Percentiles rank a stretch among this genome's conserved stretches.
phyloP scores from a whole-genome alignment of 2,797 vertebrate species.

The Prionace glauca region DNA sequence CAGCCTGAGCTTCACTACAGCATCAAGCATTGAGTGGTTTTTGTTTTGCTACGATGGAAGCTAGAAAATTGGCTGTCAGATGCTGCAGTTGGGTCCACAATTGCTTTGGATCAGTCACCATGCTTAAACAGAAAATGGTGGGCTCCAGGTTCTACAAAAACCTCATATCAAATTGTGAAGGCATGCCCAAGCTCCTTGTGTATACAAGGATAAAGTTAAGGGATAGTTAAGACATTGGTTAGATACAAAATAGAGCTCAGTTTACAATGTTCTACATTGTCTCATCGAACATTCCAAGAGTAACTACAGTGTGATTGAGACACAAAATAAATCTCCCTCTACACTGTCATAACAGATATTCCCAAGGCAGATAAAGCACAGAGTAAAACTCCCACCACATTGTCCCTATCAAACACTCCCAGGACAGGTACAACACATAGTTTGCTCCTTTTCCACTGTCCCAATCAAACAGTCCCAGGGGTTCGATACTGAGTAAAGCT shows the following conservation, averaged over 20 bases:
- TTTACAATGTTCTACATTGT: no score
- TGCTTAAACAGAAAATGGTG: no score
- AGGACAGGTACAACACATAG: background rate
- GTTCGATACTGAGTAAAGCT: background rate
- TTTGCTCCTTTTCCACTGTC: background rate
- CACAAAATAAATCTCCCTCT: no score
- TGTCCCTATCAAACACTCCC: background rate
- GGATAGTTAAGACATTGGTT: no score
- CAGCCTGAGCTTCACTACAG: background rate
- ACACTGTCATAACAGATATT: no score
- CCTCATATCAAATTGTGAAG: background rate
- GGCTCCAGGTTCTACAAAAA: background rate
- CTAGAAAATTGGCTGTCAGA: background rate
- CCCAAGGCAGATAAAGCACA: background rate
- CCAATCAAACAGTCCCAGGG: background rate
- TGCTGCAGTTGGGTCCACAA: background rate
- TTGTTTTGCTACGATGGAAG: no score
- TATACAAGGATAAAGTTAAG: no score
- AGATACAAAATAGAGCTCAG: no score
- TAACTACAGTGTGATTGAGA: no score
- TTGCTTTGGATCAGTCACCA: background rate
- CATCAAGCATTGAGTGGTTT: background rate
- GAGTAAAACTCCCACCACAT: background rate
- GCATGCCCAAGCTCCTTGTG: background rate
- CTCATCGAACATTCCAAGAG: no score